These are phyloP conservation scores for Poecilus cupreus DNA, from an alignment of 2,888 invertebrate genomes.

Conservation along the genomic window DNA sequence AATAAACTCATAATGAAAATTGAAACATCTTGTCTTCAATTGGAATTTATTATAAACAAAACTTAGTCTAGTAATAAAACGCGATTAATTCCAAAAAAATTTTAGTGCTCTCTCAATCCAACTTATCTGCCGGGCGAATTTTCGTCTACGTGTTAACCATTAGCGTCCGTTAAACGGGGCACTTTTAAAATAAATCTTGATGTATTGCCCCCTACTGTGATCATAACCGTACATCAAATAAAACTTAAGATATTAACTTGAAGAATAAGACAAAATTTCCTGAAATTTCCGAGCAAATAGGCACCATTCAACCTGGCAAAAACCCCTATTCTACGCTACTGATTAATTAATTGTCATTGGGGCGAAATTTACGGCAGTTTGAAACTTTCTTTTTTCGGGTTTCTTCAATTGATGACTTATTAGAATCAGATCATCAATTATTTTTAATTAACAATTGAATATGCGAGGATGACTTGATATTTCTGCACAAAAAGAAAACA, in stretches of 20 bases:
- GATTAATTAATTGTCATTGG: slow-evolving; percentile 40
- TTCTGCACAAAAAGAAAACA: slow-evolving; percentile 10
- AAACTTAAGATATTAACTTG: slow-evolving; percentile 26
- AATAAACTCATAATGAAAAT: background rate
- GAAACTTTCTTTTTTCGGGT: slow-evolving; percentile 11
- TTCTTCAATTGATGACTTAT: slow-evolving; percentile 15
- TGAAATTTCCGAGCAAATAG: background rate
- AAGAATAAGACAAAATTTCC: slow-evolving; percentile 11
- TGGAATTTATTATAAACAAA: slow-evolving; percentile 8
- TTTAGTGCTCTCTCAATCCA: background rate
- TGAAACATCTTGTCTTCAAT: background rate
- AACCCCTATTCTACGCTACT: slow-evolving; percentile 9
- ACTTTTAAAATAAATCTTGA: slow-evolving; percentile 42
- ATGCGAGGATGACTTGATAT: slow-evolving; percentile 14
- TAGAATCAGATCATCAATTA: slow-evolving; percentile 30
- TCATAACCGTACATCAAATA: slow-evolving; percentile 46
- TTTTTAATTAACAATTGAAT: slow-evolving; percentile 51
- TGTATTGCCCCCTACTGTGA: slow-evolving; percentile 16
- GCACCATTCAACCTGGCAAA: background rate
- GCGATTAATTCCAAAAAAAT: background rate
- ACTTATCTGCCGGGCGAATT: background rate
- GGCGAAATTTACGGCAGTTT: slow-evolving; percentile 12
- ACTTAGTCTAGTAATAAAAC: background rate
- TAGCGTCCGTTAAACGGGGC: slow-evolving; percentile 30
- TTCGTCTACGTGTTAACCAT: slow-evolving; percentile 45